A percentile compares a stretch with the other conserved stretches of the same genome.
Evolutionary conservation across 2,113 vertebrate genomes (phyloP).

Genomic region (Platysteira castanea): DNA sequence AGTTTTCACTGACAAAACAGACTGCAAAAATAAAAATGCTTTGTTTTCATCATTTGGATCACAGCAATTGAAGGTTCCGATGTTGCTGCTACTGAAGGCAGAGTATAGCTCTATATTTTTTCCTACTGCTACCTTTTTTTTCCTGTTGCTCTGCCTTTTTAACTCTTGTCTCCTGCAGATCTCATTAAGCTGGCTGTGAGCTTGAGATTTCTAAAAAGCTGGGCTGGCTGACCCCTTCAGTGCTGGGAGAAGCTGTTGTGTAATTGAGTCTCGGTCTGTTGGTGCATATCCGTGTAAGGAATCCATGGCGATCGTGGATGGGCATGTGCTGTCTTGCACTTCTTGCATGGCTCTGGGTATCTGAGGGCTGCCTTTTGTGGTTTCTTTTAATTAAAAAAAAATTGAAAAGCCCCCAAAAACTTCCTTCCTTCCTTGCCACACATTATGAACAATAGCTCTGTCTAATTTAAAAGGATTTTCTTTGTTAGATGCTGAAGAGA

Average conservation of each 20-base stretch:
- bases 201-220: not conserved
- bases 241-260: not conserved
- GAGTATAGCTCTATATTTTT: not conserved
- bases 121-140: not conserved
- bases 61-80: not conserved
- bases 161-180: not conserved
- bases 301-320: not conserved
- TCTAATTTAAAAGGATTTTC: not conserved
- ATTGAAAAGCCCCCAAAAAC: not conserved
- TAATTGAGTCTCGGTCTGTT: not conserved
- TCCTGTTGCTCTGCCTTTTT: not conserved
- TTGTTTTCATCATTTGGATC: not conserved
- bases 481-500: not conserved
- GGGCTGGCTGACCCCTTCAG: not conserved
- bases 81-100: not conserved
- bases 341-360: not conserved
- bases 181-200: not conserved
- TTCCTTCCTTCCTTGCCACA: not conserved
- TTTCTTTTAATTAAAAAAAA: not conserved
- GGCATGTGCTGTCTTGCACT: not conserved
- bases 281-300: not conserved
- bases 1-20: not conserved
- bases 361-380: not conserved
- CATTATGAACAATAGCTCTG: not conserved
- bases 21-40: not conserved